Conservation (phyloP, 2,113 vertebrate species). For the Ovibos moschatus region DNA sequence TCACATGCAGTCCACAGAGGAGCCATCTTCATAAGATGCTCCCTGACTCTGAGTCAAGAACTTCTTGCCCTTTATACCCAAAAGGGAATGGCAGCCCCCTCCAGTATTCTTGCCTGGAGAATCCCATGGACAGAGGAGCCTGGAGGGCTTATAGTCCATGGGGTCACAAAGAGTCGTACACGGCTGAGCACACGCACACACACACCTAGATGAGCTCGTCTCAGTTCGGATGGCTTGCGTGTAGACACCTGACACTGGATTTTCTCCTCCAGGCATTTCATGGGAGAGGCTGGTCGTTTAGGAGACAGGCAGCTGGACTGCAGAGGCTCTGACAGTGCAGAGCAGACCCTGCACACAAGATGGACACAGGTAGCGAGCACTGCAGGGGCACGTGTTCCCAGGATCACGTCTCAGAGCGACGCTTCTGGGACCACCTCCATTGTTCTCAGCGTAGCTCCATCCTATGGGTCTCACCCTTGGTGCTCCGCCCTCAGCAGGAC, state of each 20-base stretch:
- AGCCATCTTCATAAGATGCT: neutral
- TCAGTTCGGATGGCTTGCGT: neutral
- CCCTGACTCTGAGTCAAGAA: neutral
- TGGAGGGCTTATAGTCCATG: neutral
- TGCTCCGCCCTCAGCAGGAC: neutral
- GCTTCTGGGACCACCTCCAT: neutral
- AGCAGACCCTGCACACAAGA: neutral
- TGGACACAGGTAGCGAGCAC: neutral
- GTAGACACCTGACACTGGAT: neutral
- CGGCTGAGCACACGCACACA: neutral
- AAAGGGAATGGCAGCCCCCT: neutral
- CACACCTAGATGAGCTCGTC: neutral
- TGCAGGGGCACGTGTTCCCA: neutral
- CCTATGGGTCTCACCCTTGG: neutral
- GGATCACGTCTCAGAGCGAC: fast-evolving
- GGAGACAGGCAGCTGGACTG: neutral
- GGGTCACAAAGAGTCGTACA: neutral
- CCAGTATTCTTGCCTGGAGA: neutral
- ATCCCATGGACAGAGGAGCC: neutral
- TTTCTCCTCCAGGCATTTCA: neutral
- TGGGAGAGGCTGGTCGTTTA: neutral
- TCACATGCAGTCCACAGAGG: neutral
- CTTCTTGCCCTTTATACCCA: neutral
- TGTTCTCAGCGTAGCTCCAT: neutral
- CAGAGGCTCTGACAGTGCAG: neutral